phyloP scores from a whole-genome alignment of 2,797 vertebrate genomes.

The Clarias fuscus region DNA sequence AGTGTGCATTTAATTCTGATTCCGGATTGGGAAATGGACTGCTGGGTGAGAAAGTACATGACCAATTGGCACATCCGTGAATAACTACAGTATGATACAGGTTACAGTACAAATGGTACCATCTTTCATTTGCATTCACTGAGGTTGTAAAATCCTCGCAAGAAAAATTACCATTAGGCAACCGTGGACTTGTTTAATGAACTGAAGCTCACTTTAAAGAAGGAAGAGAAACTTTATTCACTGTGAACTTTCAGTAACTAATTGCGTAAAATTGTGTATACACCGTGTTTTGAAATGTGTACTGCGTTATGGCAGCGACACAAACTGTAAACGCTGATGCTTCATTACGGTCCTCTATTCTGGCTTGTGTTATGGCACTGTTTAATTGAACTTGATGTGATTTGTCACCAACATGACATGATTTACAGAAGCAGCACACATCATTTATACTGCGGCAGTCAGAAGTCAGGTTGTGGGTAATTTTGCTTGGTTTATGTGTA shows the following conservation, averaged over 20 bases:
- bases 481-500: neutral
- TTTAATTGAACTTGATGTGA: neutral
- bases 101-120: neutral
- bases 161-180: neutral
- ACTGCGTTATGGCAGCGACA: neutral
- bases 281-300: neutral
- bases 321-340: neutral
- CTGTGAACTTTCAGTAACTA: too few relatives aligned
- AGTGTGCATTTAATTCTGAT: neutral
- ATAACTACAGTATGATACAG: neutral
- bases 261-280: neutral
- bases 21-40: neutral
- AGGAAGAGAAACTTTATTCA: neutral
- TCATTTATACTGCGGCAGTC: neutral
- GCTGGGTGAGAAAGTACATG: neutral
- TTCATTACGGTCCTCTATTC: neutral
- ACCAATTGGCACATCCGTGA: neutral
- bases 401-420: neutral
- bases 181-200: neutral
- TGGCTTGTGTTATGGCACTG: neutral
- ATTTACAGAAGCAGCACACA: neutral
- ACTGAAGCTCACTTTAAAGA: neutral
- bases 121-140: neutral
- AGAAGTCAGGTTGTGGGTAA: neutral
- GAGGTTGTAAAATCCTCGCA: neutral